phyloP scores from a whole-genome alignment of 64 coral and sea anemone species.

The Montipora cactus region DNA sequence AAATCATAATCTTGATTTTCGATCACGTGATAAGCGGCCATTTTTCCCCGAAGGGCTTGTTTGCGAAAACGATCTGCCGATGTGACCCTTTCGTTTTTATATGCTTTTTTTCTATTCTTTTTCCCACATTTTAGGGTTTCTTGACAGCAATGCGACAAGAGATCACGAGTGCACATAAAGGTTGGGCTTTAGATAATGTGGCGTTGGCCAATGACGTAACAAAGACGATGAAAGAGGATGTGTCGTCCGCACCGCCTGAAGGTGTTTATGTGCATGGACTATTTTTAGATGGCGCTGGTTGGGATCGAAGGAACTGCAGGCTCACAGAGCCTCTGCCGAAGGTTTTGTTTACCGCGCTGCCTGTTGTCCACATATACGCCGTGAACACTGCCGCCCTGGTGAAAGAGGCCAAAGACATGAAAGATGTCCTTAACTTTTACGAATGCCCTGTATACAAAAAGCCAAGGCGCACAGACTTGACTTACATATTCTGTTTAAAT shows the following conservation, averaged over 20 bases:
- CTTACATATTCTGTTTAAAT: conserved; percentile 98
- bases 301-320: conserved; percentile 95
- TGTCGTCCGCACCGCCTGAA: conserved; percentile 81
- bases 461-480: conserved; percentile 90
- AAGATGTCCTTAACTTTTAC: conserved; percentile 81
- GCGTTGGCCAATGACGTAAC: conserved; percentile 95
- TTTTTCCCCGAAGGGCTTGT: too few species aligned
- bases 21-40: too few species aligned
- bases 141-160: conserved; percentile 99
- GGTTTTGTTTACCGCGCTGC: conserved; percentile 90
- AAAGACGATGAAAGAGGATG: conserved; percentile 97
- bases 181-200: conserved; percentile 95
- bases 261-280: conserved; percentile 98
- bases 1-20: too few species aligned
- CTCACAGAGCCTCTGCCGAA: conserved; percentile 89
- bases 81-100: not conserved
- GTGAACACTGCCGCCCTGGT: conserved; percentile 77
- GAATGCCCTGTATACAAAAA: conserved; percentile 99
- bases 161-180: conserved; percentile 98
- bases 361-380: conserved; percentile 92
- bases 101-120: not conserved
- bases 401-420: conserved; percentile 33
- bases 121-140: conserved; percentile 69
- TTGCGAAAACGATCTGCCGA: too few species aligned
- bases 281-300: conserved; percentile 95